A percentile compares a stretch with the other conserved stretches of the same genome.
Evolutionary conservation across 2,888 invertebrate species (phyloP).

Genomic region (Anticlea derivata): DNA sequence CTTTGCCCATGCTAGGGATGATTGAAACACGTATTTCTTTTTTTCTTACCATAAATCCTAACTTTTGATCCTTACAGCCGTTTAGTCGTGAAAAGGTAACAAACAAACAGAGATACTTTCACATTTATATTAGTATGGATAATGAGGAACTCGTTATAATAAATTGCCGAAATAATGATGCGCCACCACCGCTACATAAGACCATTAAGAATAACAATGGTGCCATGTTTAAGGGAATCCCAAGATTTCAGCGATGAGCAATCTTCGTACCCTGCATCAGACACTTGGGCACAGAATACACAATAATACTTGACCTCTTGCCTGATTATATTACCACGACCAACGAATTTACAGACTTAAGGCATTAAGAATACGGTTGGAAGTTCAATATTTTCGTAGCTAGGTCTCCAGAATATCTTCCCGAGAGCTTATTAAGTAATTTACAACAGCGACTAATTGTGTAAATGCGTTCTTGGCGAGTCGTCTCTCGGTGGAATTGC

Average conservation of each 20-base stretch:
- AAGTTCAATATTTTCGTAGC: background rate
- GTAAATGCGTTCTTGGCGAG: constrained; percentile 16
- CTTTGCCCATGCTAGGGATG: too few species aligned
- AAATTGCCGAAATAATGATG: too few species aligned
- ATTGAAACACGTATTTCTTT: too few species aligned
- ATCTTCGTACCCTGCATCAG: constrained; percentile 13
- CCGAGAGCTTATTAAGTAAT: constrained; percentile 26
- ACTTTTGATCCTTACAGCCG: too few species aligned
- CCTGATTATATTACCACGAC: constrained; percentile 7
- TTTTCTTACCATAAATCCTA: too few species aligned
- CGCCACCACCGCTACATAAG: background rate
- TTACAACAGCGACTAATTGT: constrained; percentile 24
- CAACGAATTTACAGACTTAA: constrained; percentile 1
- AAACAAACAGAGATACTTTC: too few species aligned
- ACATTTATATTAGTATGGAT: too few species aligned
- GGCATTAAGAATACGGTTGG: background rate
- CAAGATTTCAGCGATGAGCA: constrained; percentile 8
- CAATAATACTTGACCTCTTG: constrained; percentile 19
- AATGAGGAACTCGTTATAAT: too few species aligned
- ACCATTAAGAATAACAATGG: background rate
- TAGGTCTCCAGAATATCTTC: constrained; percentile 12
- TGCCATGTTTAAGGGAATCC: background rate
- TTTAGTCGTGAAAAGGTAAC: too few species aligned
- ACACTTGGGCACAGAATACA: constrained; percentile 20
- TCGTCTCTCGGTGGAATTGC: constrained; percentile 6